Conservation (phyloP, 2,113 vertebrate species). For the Nerophis ophidion region DNA sequence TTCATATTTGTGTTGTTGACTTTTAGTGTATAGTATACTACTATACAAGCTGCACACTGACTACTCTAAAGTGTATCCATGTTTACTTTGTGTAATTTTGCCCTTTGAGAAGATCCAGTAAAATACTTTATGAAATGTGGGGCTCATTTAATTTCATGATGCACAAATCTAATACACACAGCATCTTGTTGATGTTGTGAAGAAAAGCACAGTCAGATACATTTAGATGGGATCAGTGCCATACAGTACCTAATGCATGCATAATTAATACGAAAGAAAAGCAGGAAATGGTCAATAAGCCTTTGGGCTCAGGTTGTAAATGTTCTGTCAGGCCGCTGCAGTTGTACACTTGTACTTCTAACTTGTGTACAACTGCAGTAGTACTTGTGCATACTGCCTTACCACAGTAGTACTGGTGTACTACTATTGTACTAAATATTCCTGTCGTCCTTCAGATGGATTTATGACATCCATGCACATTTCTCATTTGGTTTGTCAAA, state of each 20-base stretch:
- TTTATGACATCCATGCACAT: background rate
- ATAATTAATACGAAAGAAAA: constrained; percentile 37
- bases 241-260: constrained; percentile 16
- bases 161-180: constrained; percentile 35
- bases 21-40: no score
- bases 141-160: constrained; percentile 21
- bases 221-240: constrained; percentile 22
- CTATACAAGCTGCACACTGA: no score
- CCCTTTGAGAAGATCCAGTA: no score
- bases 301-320: constrained; percentile 27
- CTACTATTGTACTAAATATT: constrained; percentile 15
- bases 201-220: constrained; percentile 25
- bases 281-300: constrained; percentile 36
- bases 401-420: constrained; percentile 7
- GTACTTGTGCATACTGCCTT: no score
- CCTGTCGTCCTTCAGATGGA: constrained; percentile 7
- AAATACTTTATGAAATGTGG: background rate
- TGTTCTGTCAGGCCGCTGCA: constrained; percentile 14
- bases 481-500: constrained; percentile 10
- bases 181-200: constrained; percentile 18
- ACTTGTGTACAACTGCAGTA: no score
- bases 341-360: no score
- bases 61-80: no score
- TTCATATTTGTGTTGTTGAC: no score
- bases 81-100: no score